Conservation (phyloP, 2,113 vertebrate species). For the Hydropotes inermis region DNA sequence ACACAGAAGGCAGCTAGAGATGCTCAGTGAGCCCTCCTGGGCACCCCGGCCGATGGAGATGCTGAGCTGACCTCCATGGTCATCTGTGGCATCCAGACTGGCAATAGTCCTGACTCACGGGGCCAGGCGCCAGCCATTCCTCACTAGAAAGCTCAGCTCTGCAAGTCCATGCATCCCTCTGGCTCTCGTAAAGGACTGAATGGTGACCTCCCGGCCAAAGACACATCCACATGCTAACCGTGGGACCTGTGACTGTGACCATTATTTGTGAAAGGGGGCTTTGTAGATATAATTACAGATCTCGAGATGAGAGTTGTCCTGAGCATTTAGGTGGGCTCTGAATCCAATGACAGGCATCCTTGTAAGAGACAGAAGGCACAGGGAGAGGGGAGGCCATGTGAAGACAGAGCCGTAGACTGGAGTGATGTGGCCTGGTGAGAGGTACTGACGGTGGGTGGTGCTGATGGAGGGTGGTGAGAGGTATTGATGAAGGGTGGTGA, state of each 20-base stretch:
- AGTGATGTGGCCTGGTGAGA: fast-evolving
- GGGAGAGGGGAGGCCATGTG: neutral
- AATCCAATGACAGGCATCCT: neutral
- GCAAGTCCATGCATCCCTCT: fast-evolving
- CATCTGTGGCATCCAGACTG: neutral
- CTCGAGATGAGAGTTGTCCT: neutral
- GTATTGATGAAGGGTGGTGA: fast-evolving
- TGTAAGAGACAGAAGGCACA: neutral
- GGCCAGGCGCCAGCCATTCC: neutral
- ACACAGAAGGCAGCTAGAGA: neutral
- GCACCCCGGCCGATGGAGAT: neutral
- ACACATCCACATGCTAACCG: neutral
- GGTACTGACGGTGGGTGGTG: neutral
- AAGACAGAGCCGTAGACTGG: neutral
- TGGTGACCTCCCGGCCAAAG: neutral
- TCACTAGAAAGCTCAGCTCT: fast-evolving
- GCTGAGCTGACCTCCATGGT: neutral
- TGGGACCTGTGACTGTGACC: fast-evolving
- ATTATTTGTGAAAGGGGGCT: neutral
- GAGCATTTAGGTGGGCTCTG: neutral
- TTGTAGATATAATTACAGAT: neutral
- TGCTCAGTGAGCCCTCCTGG: neutral
- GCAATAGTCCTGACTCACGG: neutral
- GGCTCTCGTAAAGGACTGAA: neutral
- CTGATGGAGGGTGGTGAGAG: neutral